Evolutionary conservation across 2,888 invertebrate species (phyloP), one percentile per base, ranked within the genome.

Genomic region (Mantis religiosa): DNA sequence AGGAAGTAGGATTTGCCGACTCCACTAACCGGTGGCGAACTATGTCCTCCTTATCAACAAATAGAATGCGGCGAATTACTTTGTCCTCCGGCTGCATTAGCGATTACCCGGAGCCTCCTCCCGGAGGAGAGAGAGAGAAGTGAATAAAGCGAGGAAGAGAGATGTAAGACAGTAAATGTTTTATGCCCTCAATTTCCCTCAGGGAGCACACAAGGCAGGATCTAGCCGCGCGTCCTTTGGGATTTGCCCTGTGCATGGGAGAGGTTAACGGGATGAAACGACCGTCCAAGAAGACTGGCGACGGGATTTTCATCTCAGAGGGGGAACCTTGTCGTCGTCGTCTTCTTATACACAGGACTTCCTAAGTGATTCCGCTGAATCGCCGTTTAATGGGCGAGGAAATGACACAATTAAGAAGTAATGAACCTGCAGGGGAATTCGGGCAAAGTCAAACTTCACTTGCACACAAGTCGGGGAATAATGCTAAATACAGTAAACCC

Each of bases 161-260:
- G 28, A 71, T 86, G 30, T 54, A 34, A 87, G 87, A 84, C 88
- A 85, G 89, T 89, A 86, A 89, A 89, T 89, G 89, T 89, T 89
- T 89, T 89, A 89, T 89, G 89, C 83, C 28, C 83, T 89, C 89
- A 89, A 89, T 89, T 83, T 89, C 89, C 89, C 86, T 83, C 83
- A 28, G 89, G 86, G 89, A 86, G 83, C 83, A 83, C 41, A 47
- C 83, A 82, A 87, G 34, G 87, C 82, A 87, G 82, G 87, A 87
- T 87, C 87, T 87, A 87, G 30, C 82, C 87, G n/a, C 82, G 81
- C 27, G 82, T 25, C 54, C 54, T 71, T 25, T 71, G 34, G 87
- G 30, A 82, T 87, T 87, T 87, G 34, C 87, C 87, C 84, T 81
- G 81, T 87, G 54, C 82, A 87, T 87, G 82, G 81, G 87, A 87